These are phyloP conservation scores for Dorcus parallelipipedus DNA, from an alignment of 2,888 invertebrate genomes.

Conservation along the genomic window DNA sequence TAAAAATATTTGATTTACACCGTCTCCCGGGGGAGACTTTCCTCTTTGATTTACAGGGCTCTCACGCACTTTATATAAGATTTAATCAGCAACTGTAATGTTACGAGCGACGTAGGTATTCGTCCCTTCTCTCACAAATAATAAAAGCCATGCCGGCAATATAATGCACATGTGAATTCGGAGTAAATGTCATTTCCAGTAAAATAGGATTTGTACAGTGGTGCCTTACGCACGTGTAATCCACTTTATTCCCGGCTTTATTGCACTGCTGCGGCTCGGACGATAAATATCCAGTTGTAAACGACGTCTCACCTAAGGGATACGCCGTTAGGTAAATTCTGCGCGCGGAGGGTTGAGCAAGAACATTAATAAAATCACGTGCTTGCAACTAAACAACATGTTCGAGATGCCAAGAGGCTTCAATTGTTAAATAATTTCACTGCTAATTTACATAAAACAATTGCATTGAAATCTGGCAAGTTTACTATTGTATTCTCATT, in stretches of 20 bases:
- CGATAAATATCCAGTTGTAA: slow-evolving; percentile 11
- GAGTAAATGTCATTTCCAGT: slow-evolving; percentile 16
- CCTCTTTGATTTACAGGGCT: slow-evolving; percentile 1
- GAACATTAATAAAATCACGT: too few relatives aligned
- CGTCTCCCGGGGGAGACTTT: too few relatives aligned
- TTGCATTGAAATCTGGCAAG: too few relatives aligned
- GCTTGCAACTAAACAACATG: too few relatives aligned
- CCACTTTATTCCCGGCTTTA: slow-evolving; percentile 16
- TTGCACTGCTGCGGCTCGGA: slow-evolving; percentile 10
- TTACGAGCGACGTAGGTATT: not conserved
- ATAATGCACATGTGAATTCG: slow-evolving; percentile 16
- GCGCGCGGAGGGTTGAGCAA: not conserved
- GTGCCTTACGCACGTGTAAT: slow-evolving; percentile 17
- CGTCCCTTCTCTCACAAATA: slow-evolving; percentile 2
- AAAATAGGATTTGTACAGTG: slow-evolving; percentile 15
- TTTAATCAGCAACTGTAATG: slow-evolving; percentile 11
- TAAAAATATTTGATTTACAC: too few relatives aligned
- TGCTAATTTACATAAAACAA: too few relatives aligned
- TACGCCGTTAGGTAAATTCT: slow-evolving; percentile 11
- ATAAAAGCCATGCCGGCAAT: slow-evolving; percentile 8
- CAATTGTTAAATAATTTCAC: too few relatives aligned
- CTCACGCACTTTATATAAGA: slow-evolving; percentile 8
- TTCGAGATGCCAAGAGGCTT: too few relatives aligned
- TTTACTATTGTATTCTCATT: too few relatives aligned
- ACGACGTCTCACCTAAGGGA: slow-evolving; percentile 4